Conservation (phyloP, 2,888 invertebrate species). For the Brenthis daphne region DNA sequence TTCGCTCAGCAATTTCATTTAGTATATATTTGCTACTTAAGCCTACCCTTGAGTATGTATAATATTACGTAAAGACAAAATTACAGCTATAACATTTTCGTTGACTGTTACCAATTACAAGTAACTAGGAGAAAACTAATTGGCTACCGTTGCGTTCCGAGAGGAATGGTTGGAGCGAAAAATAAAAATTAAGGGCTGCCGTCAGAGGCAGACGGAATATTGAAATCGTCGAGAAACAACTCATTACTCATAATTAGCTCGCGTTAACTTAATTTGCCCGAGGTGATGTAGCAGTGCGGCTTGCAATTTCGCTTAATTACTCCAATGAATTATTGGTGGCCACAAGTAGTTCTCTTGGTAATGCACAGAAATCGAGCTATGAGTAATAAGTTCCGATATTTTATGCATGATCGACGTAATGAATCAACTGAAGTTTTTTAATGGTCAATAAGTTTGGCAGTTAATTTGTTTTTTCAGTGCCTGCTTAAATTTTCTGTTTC, state of each 20-base stretch:
- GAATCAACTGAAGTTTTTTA: conserved; percentile 19
- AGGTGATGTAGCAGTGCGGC: conserved; percentile 48
- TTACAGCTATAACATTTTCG: conserved; percentile 31
- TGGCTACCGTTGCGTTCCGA: conserved; percentile 43
- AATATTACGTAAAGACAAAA: conserved; percentile 27
- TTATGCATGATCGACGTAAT: conserved; percentile 25
- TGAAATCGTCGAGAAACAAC: conserved; percentile 56
- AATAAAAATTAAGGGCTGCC: conserved; percentile 54
- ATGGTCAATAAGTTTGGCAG: conserved; percentile 22
- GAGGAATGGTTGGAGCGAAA: conserved; percentile 42
- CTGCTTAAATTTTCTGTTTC: background rate
- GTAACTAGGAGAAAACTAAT: conserved; percentile 47
- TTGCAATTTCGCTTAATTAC: conserved; percentile 49
- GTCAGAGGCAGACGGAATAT: conserved; percentile 52
- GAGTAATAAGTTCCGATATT: conserved; percentile 24
- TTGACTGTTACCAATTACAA: conserved; percentile 40
- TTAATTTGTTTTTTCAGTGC: conserved; percentile 17
- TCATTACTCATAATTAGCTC: conserved; percentile 73
- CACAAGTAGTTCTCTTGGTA: conserved; percentile 33
- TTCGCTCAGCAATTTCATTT: background rate
- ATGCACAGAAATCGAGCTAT: conserved; percentile 19
- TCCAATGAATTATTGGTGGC: conserved; percentile 41
- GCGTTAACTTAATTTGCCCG: conserved; percentile 64
- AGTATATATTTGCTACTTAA: background rate
- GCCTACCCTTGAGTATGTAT: conserved; percentile 10